These are phyloP conservation scores for Congeria kusceri DNA, from an alignment of 2,888 invertebrate genomes.

Conservation along the genomic window DNA sequence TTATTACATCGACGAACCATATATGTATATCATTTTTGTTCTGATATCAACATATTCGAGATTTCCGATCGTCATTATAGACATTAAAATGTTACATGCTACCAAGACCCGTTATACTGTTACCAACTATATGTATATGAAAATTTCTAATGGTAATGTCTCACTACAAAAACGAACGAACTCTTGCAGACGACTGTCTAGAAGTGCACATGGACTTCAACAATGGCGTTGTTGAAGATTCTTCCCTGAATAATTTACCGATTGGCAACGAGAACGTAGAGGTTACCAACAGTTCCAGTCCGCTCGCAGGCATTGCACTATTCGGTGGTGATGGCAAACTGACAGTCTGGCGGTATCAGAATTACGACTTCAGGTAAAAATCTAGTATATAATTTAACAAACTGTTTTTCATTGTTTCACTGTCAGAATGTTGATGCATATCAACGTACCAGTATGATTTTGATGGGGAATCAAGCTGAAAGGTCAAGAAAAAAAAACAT, in stretches of 20 bases:
- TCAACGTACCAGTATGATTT: too few relatives aligned
- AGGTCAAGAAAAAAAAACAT: too few relatives aligned
- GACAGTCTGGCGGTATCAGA: conserved; percentile 64
- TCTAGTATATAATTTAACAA: too few relatives aligned
- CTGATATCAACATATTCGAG: not conserved
- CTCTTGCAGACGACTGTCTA: conserved; percentile 46
- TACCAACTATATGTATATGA: not conserved
- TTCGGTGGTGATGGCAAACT: conserved; percentile 60
- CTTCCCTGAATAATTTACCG: conserved; percentile 54
- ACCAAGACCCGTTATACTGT: too few relatives aligned
- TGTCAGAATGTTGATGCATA: too few relatives aligned
- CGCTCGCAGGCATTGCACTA: conserved; percentile 54
- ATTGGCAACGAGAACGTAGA: conserved; percentile 61
- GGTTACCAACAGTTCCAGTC: conserved; percentile 53
- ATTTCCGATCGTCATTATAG: too few relatives aligned
- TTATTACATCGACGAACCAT: too few relatives aligned
- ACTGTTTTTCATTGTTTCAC: too few relatives aligned
- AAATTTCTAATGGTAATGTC: not conserved
- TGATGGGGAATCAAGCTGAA: too few relatives aligned
- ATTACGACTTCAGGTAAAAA: conserved; percentile 64
- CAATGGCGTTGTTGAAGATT: conserved; percentile 55
- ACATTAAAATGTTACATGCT: too few relatives aligned
- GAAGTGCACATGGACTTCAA: conserved; percentile 66
- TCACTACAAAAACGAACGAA: not conserved
- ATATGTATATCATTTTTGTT: too few relatives aligned